Evolutionary conservation across 2,113 vertebrate species (phyloP).

Genomic region (Vulpes lagopus): DNA sequence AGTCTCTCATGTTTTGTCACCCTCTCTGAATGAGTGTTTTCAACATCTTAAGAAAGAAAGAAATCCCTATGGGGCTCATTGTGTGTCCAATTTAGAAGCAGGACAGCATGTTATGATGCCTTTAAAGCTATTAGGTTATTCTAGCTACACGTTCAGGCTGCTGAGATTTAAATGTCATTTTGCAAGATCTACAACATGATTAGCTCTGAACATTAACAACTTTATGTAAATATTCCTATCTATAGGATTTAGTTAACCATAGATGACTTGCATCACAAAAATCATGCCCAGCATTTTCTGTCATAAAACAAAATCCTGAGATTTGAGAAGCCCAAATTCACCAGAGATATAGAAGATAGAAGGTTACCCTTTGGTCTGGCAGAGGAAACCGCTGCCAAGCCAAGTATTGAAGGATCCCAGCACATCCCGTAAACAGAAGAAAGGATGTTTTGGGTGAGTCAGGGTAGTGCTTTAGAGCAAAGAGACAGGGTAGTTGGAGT

Average conservation of each 20-base stretch:
- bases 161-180: not conserved
- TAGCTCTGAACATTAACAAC: not conserved
- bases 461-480: not conserved
- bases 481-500: not conserved
- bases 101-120: not conserved
- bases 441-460: not conserved
- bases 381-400: constrained; percentile 88
- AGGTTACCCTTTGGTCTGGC: constrained; percentile 90
- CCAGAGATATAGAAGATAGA: constrained; percentile 91
- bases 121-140: not conserved
- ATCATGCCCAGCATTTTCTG: not conserved
- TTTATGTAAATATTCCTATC: not conserved
- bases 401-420: constrained; percentile 89
- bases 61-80: not conserved
- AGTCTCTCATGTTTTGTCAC: too few species aligned
- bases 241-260: not conserved
- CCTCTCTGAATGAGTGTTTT: not conserved
- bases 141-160: not conserved
- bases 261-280: not conserved
- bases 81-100: not conserved
- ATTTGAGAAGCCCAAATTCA: constrained; percentile 76
- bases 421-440: constrained; percentile 74
- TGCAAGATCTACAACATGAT: not conserved
- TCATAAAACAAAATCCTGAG: not conserved
- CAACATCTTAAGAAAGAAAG: not conserved